Percentiles rank a stretch among this genome's conserved stretches.
Conservation (phyloP, 1,140 invertebrate species). For the Meloidogyne exigua region DNA sequence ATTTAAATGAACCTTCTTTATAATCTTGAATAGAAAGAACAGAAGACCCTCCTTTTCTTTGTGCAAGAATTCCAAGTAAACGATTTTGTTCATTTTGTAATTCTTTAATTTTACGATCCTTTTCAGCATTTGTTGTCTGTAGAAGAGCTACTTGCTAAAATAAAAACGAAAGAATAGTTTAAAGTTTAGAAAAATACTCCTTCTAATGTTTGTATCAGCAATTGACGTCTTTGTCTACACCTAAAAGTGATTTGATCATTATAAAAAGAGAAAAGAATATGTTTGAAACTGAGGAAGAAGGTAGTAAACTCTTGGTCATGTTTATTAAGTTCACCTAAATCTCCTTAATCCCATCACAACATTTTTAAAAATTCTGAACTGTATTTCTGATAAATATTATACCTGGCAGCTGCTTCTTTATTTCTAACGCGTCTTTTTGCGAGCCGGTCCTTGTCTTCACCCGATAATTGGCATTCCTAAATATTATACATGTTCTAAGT, state of each 20-base stretch:
- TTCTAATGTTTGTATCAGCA: constrained; percentile 42
- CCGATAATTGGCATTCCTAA: constrained; percentile 21
- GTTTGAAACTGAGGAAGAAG: too few species aligned
- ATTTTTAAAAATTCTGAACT: too few species aligned
- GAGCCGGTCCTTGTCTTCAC: constrained; percentile 47
- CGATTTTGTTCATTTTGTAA: background rate
- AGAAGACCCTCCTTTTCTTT: background rate
- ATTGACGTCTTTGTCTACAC: constrained; percentile 43
- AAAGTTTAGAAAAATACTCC: constrained; percentile 20
- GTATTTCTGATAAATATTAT: too few species aligned
- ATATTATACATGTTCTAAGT: background rate
- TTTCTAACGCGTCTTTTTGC: constrained; percentile 47
- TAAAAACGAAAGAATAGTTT: background rate
- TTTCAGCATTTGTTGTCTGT: background rate
- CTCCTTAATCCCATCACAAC: too few species aligned
- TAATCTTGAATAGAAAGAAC: too few species aligned
- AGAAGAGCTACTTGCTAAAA: background rate
- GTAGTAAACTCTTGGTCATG: too few species aligned
- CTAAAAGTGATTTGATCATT: too few species aligned
- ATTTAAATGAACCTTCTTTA: background rate
- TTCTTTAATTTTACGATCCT: background rate
- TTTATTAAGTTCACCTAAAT: too few species aligned
- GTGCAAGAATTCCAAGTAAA: background rate
- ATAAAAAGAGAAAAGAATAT: too few species aligned
- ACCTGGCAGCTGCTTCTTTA: constrained; percentile 47